A percentile compares a stretch with the other conserved stretches of the same genome.
These are phyloP conservation scores for Orthonyx spaldingii DNA, from an alignment of 2,113 vertebrate species.

Conservation along the genomic window DNA sequence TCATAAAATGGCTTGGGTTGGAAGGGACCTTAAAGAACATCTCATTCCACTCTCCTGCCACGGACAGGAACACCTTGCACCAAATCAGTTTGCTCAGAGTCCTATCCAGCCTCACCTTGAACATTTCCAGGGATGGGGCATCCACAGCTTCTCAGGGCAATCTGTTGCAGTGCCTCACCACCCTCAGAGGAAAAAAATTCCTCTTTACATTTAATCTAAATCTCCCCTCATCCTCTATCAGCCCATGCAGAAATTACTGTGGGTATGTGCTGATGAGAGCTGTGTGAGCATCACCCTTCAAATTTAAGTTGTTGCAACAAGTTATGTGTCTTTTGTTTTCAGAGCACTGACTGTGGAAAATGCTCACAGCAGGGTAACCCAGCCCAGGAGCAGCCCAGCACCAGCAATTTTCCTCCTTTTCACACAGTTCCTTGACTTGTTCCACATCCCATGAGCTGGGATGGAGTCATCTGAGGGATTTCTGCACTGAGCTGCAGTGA, in stretches of 20 bases:
- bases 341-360: not conserved
- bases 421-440: not conserved
- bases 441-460: rapidly evolving
- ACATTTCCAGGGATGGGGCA: not conserved
- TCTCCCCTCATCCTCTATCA: not conserved
- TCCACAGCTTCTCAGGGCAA: not conserved
- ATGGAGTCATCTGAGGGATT: not conserved
- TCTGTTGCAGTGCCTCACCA: not conserved
- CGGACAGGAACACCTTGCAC: not conserved
- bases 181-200: not conserved
- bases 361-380: not conserved
- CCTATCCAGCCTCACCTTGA: not conserved
- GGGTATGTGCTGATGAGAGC: not conserved
- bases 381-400: not conserved
- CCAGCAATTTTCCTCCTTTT: not conserved
- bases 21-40: not conserved
- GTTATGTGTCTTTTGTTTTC: not conserved
- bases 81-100: not conserved
- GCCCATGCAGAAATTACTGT: not conserved
- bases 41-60: not conserved
- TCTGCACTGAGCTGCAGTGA: not conserved
- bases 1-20: not conserved
- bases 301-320: not conserved
- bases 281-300: not conserved
- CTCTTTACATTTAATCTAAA: not conserved